Percentiles rank a stretch among this genome's conserved stretches.
Conservation (phyloP, 2,113 vertebrate genomes). For the Lagopus leucura region DNA sequence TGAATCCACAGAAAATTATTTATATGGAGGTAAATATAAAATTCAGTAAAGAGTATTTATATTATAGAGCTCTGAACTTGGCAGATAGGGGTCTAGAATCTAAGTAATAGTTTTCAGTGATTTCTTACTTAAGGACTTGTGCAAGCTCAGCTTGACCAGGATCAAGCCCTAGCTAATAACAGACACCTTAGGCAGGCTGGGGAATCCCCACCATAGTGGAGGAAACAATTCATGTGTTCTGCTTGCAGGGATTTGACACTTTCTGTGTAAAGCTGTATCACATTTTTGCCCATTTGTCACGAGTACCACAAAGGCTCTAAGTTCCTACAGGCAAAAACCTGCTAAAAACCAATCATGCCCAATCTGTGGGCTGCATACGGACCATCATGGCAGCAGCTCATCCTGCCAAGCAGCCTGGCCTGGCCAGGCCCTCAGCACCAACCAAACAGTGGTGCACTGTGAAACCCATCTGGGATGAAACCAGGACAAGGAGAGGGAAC, state of each 20-base stretch:
- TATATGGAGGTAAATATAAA: neutral
- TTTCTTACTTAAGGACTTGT: neutral
- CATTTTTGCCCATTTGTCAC: constrained; percentile 57
- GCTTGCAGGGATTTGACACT: constrained; percentile 54
- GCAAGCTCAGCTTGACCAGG: neutral
- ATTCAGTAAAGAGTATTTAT: neutral
- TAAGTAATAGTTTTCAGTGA: neutral
- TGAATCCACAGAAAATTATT: neutral
- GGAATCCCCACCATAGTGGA: neutral
- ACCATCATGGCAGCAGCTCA: too few relatives aligned
- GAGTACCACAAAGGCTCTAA: constrained; percentile 31
- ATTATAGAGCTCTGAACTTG: neutral
- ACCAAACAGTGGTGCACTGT: too few relatives aligned
- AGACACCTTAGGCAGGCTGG: constrained; percentile 22
- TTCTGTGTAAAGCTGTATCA: constrained; percentile 50
- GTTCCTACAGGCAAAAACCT: constrained; percentile 60
- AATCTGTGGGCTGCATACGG: too few relatives aligned
- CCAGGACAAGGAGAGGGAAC: too few relatives aligned
- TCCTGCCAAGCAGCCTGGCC: too few relatives aligned
- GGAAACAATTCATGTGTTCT: constrained; percentile 37
- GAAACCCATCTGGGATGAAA: too few relatives aligned
- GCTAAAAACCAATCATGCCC: neutral
- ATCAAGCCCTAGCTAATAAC: constrained; percentile 16
- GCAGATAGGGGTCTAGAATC: neutral
- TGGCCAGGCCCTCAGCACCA: too few relatives aligned